phyloP scores from a whole-genome alignment of 2,113 vertebrate species.

The Boleophthalmus pectinirostris region DNA sequence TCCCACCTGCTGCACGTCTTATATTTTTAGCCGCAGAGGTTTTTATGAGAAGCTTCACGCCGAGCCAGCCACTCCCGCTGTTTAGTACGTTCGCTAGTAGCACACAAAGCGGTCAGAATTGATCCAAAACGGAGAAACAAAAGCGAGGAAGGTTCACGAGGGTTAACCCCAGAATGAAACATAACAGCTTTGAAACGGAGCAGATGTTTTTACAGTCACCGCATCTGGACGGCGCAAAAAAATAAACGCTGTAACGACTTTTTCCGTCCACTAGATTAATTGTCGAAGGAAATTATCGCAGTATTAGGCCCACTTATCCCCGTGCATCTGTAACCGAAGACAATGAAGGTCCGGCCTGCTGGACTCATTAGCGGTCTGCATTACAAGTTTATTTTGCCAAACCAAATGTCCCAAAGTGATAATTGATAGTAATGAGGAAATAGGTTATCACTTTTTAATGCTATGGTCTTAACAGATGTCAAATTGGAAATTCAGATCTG shows the following conservation, averaged over 20 bases:
- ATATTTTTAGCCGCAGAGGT: conserved; percentile 2
- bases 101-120: not conserved
- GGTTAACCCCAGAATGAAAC: not conserved
- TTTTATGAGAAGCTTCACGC: conserved; percentile 14
- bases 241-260: conserved; percentile 1
- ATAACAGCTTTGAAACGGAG: not conserved
- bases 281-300: conserved; percentile 2
- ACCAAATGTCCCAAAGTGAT: conserved; percentile 10
- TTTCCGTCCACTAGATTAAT: conserved; percentile 9
- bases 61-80: conserved; percentile 4
- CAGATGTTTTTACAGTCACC: conserved; percentile 13
- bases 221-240: not conserved
- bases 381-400: conserved; percentile 6
- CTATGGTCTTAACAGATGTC: conserved; percentile 5
- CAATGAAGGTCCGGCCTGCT: not conserved
- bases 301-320: conserved; percentile 5
- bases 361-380: conserved; percentile 3
- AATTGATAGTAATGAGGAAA: conserved; percentile 13
- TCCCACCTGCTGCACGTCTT: not conserved
- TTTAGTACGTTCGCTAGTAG: not conserved
- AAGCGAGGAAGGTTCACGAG: conserved; percentile 14
- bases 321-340: not conserved
- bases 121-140: conserved; percentile 18
- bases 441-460: conserved; percentile 11
- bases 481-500: conserved; percentile 3